phyloP scores from a whole-genome alignment of 37 sponge, comb jelly and placozoan genomes.

The Cliona cf. orientalis region DNA sequence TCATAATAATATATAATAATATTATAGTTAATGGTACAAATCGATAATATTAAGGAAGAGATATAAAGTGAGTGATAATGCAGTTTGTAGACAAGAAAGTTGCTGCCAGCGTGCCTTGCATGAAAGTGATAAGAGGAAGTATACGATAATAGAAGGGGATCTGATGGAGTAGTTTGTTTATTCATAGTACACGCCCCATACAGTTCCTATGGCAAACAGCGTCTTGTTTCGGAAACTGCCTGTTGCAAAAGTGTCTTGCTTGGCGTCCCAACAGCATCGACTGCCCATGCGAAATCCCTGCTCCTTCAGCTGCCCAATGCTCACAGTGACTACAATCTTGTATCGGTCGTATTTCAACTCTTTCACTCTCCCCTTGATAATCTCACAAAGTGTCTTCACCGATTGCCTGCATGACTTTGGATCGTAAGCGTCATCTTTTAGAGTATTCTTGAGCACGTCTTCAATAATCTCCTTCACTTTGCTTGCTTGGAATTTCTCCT shows the following conservation, averaged over 20 bases:
- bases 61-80: too few relatives aligned
- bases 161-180: conserved; percentile 9
- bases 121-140: background rate
- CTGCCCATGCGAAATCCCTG: conserved; percentile 91
- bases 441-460: conserved; percentile 57
- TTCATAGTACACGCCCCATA: conserved; percentile 93
- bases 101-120: too few relatives aligned
- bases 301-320: conserved; percentile 84
- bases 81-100: too few relatives aligned
- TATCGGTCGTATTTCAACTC: conserved; percentile 85
- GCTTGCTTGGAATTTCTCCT: conserved; percentile 48
- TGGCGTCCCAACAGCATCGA: conserved; percentile 93
- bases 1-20: too few relatives aligned
- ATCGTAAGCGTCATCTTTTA: conserved; percentile 81
- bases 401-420: conserved; percentile 62
- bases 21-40: too few relatives aligned
- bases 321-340: conserved; percentile 87
- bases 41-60: too few relatives aligned
- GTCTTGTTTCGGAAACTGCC: conserved; percentile 83
- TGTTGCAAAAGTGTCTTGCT: conserved; percentile 85
- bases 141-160: background rate
- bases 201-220: conserved; percentile 91
- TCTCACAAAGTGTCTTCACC: conserved; percentile 65
- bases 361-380: conserved; percentile 83
- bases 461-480: conserved; percentile 68